Evolutionary conservation across 2,888 invertebrate genomes (phyloP).

Genomic region (Mimumesa dahlbomi): DNA sequence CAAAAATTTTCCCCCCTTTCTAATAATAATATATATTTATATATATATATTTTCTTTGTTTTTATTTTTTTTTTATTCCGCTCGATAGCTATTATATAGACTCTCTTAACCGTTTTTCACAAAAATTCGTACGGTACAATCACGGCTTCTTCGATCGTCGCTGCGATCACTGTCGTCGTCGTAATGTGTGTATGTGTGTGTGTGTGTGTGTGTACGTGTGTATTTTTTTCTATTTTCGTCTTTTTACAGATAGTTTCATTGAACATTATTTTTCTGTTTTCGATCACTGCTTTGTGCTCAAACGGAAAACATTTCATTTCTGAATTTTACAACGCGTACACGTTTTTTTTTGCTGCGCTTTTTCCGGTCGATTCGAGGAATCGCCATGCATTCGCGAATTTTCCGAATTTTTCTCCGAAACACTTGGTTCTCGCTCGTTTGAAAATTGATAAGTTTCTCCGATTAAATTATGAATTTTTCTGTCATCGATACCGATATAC

Average conservation of each 20-base stretch:
- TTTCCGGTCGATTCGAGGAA: no score
- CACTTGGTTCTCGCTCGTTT: no score
- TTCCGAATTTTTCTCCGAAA: no score
- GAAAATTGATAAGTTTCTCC: no score
- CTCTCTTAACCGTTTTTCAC: slow-evolving; percentile 41
- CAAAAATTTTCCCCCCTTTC: slow-evolving; percentile 61
- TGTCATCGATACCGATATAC: no score
- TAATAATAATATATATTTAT: slow-evolving; percentile 45
- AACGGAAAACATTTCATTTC: no score
- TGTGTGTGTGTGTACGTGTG: background rate
- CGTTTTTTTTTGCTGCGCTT: no score
- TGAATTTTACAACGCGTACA: no score
- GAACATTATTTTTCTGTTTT: no score
- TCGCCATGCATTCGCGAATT: no score
- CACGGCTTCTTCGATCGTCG: slow-evolving; percentile 56
- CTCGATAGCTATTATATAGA: slow-evolving; percentile 55
- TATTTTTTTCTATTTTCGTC: background rate
- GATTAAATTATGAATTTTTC: no score
- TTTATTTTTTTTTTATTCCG: slow-evolving; percentile 48
- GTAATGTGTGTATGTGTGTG: slow-evolving; percentile 1
- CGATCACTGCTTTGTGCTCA: no score
- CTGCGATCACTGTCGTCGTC: slow-evolving; percentile 53
- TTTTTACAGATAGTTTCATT: background rate
- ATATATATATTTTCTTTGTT: slow-evolving; percentile 40
- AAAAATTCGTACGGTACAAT: slow-evolving; percentile 53